These are phyloP conservation scores for Lepidocyrtoides sp. DNA, from an alignment of 2,888 invertebrate genomes.

Conservation along the genomic window DNA sequence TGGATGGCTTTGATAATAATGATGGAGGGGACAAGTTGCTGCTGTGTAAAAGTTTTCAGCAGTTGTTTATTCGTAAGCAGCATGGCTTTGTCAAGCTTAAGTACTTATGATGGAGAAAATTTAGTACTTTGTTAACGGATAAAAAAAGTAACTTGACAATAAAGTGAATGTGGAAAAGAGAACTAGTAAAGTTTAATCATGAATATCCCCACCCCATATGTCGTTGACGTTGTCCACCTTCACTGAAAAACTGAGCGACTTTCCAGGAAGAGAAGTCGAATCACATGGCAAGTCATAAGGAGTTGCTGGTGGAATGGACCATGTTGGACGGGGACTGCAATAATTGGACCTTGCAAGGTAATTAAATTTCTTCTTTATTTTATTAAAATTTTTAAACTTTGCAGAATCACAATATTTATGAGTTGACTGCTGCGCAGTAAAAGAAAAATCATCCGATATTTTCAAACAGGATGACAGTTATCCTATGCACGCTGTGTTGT, in stretches of 20 bases:
- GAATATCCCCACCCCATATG: background rate
- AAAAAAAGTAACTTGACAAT: too few species aligned
- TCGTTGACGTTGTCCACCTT: background rate
- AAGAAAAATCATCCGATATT: too few species aligned
- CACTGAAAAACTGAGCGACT: background rate
- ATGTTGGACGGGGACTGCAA: constrained; percentile 84
- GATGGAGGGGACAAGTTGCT: background rate
- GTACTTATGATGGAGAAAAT: too few species aligned
- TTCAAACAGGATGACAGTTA: too few species aligned
- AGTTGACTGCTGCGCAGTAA: too few species aligned
- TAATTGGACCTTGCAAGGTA: constrained; percentile 85
- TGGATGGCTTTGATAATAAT: background rate
- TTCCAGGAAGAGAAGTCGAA: background rate
- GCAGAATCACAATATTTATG: too few species aligned
- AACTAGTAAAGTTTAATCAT: background rate
- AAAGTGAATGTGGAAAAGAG: background rate
- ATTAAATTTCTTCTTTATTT: background rate
- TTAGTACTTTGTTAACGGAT: too few species aligned
- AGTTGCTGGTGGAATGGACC: constrained; percentile 83
- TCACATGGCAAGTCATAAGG: constrained; percentile 84
- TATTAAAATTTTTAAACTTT: too few species aligned
- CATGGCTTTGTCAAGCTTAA: background rate
- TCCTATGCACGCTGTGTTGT: too few species aligned
- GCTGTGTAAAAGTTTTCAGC: background rate
- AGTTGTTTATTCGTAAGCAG: background rate